Evolutionary conservation across 2,113 vertebrate genomes (phyloP), one percentile per base, ranked within the genome.

Genomic region (Donacobius atricapilla): DNA sequence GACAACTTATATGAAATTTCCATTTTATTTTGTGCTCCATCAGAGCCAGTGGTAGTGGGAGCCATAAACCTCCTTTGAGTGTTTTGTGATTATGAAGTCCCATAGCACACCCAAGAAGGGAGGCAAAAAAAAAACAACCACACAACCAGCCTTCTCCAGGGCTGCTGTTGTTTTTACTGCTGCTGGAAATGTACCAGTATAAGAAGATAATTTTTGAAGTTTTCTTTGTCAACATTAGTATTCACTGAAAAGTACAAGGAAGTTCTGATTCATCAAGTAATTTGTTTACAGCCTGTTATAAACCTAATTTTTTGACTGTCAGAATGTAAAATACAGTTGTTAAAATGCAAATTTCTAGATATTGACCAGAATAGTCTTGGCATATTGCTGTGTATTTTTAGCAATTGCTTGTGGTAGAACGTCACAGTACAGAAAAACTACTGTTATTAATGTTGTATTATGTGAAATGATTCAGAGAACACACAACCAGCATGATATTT

Each of bases 391-490:
- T 64, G 31, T 93, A 80, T 81, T 93, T 96, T 90, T 92, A 88
- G 76, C 89, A 93, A 56, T 66, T 68, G 39, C 79, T 91, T 63
- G 45, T 92, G 60, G 64, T 27, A 9, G 51, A 92, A 86, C 11
- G 35, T 83, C 30, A 25, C 30, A 87, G 56, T 65, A 50, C 65
- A 72, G 72, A 92, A 94, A 58, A 95, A 61, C 66, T 90, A 45
- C 72, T 42, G 17, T 92, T 96, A 83, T 71, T 92, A 92, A 84
- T 30, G 2, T 51, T 70, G 6, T 44, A 44, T 77, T 92, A 50
- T 51, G 33, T 92, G 70, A 73, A 84, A 89, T 90, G 58, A 90
- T 87, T 78, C 65, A 73, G 88, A 75, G 86, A 80, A 94, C 88
- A 95, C 92, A 54, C 56, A 89, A 60, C 2, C 79, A 90, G 33